These are phyloP conservation scores for Clarias gariepinus DNA, from an alignment of 2,113 vertebrate species.

Conservation along the genomic window DNA sequence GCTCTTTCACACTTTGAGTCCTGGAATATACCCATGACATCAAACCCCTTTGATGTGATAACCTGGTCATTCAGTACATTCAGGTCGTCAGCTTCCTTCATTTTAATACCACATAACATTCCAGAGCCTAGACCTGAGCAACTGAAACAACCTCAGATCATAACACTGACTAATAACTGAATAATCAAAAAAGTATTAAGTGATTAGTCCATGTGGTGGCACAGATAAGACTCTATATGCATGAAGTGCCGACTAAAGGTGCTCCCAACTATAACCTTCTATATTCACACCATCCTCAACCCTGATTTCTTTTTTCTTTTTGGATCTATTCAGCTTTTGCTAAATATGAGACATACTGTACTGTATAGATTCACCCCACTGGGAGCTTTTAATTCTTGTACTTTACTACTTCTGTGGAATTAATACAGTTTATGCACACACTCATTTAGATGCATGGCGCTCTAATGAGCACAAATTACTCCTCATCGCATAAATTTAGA, in stretches of 20 bases:
- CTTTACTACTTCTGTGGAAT: background rate
- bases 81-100: too few species aligned
- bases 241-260: background rate
- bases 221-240: background rate
- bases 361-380: background rate
- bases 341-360: background rate
- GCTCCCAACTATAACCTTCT: background rate
- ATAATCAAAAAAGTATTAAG: background rate
- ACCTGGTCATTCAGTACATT: too few species aligned
- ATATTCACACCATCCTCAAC: background rate
- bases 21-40: too few species aligned
- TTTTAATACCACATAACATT: too few species aligned
- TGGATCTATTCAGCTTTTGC: background rate
- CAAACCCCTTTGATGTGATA: too few species aligned
- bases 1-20: too few species aligned
- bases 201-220: background rate
- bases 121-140: too few species aligned
- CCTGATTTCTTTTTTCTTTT: background rate
- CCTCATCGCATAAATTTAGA: background rate
- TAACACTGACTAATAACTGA: too few species aligned
- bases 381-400: background rate
- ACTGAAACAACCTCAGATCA: too few species aligned
- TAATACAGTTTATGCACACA: background rate
- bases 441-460: background rate
- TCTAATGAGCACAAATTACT: slow-evolving; percentile 9